Base-by-base conservation (phyloP, 92 coral and sea anemone genomes). In the Paramuricea clavata region DNA sequence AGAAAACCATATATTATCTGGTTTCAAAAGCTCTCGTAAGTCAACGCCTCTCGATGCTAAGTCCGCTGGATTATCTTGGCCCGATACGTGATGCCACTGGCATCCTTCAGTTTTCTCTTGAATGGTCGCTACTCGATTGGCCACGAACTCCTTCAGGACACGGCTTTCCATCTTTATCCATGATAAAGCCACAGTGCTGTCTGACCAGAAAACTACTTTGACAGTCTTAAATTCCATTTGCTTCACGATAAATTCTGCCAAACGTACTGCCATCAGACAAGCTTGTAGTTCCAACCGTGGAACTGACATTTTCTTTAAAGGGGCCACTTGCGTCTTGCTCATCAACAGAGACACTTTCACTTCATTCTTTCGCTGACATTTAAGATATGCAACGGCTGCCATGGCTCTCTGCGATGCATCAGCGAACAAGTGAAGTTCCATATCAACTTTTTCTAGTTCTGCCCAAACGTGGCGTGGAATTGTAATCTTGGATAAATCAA, bases 201-300 rank as follows among this genome's bases (percentile, higher is more conserved):
- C 26, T 10, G 69, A 6, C 69, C 69, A 13, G 2, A 9, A 61
- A 3, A 25, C 16, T 1, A 9, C 11, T 25, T 25, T 61, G 12
- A 30, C 31, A 30, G 2, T 1, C 31, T 5, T 12, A 15, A 61
- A 30, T 1, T 30, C 26, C 69, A 61, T 61, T 30, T 61, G 11
- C 31, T 30, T 61, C 69, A 1, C 5, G 3, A 61, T 15, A 61
- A 1, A 61, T 61, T 61, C 31, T 30, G 35, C 35, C 26, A 61
- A 1, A 9, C 11, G 30, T 16, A 30, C 69, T 23, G 69, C 11
- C 12, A 61, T 2, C 2, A 61, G 35, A 35, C 74, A 67, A 30
- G 74, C 74, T 22, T 67, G 74, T 0, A 67, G 41, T 67, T 67
- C 74, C 74, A 67, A 30, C 17, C 74, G 41, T 0, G 74, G 74